Conservation (phyloP, 2,888 invertebrate genomes). For the Alcis repandata region DNA sequence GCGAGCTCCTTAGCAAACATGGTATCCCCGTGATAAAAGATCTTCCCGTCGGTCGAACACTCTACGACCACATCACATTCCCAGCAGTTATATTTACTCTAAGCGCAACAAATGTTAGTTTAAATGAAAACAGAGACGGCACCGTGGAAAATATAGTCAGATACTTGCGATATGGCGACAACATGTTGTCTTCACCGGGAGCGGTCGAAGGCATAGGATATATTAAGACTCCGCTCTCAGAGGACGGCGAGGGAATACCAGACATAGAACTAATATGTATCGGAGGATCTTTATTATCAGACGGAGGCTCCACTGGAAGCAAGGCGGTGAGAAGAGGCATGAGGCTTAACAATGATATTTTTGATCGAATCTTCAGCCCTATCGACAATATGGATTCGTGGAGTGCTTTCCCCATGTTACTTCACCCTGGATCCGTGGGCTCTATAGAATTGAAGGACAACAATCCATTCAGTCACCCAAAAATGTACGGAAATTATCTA, state of each 20-base stretch:
- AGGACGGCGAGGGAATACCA: slow-evolving; percentile 84
- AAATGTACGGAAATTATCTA: slow-evolving; percentile 90
- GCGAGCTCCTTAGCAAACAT: slow-evolving; percentile 82
- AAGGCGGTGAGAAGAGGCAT: slow-evolving; percentile 75
- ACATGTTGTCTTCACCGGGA: slow-evolving; percentile 83
- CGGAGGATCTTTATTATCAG: slow-evolving; percentile 79
- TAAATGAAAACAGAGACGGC: slow-evolving; percentile 62
- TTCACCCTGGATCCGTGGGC: slow-evolving; percentile 91
- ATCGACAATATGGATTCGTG: slow-evolving; percentile 80
- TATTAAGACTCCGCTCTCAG: slow-evolving; percentile 86
- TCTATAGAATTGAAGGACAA: slow-evolving; percentile 87
- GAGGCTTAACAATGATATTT: slow-evolving; percentile 77
- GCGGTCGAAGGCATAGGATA: slow-evolving; percentile 89
- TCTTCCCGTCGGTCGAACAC: slow-evolving; percentile 88
- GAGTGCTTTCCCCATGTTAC: slow-evolving; percentile 87
- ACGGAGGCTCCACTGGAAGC: slow-evolving; percentile 70
- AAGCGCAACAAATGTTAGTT: slow-evolving; percentile 64
- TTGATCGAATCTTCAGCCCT: slow-evolving; percentile 74
- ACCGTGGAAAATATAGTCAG: slow-evolving; percentile 55
- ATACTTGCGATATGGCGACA: slow-evolving; percentile 71
- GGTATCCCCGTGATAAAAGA: slow-evolving; percentile 86
- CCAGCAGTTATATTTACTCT: slow-evolving; percentile 89
- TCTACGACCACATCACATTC: slow-evolving; percentile 88
- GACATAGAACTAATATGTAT: slow-evolving; percentile 90
- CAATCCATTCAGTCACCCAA: slow-evolving; percentile 89